Evolutionary conservation across 1,140 invertebrate species (phyloP).

Genomic region (Lanistes nyassanus): DNA sequence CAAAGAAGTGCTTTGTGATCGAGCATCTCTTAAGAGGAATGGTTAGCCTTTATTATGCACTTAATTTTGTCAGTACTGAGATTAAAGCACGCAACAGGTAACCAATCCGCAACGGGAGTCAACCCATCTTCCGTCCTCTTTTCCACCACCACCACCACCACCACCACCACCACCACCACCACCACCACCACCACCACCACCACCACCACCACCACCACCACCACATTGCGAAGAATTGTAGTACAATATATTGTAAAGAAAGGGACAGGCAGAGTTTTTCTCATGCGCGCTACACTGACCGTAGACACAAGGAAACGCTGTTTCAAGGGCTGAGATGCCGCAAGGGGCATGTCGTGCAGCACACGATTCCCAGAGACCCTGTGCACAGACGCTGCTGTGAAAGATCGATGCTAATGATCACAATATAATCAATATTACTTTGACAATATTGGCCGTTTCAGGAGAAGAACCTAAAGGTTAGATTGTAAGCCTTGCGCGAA

Average conservation of each 20-base stretch:
- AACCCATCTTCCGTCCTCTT: background rate
- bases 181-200: background rate
- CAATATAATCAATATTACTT: background rate
- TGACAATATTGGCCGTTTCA: background rate
- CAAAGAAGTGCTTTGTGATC: too few species aligned
- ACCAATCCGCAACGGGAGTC: background rate
- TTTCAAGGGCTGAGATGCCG: slow-evolving; percentile 37
- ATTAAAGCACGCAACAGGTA: background rate
- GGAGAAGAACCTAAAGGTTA: background rate
- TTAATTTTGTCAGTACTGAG: too few species aligned
- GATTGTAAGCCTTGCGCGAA: too few species aligned
- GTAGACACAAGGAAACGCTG: slow-evolving; percentile 42
- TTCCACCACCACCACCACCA: too few species aligned
- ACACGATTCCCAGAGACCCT: slow-evolving; percentile 42
- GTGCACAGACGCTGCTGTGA: background rate
- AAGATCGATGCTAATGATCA: background rate
- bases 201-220: background rate
- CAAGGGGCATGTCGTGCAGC: slow-evolving; percentile 50
- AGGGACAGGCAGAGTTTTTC: too few species aligned
- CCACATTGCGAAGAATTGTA: background rate
- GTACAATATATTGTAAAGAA: background rate
- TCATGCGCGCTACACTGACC: slow-evolving; percentile 32
- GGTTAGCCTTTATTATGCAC: too few species aligned
- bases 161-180: too few species aligned
- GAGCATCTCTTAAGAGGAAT: too few species aligned